phyloP scores from a whole-genome alignment of 2,797 vertebrate genomes.

The Spinus pinus region DNA sequence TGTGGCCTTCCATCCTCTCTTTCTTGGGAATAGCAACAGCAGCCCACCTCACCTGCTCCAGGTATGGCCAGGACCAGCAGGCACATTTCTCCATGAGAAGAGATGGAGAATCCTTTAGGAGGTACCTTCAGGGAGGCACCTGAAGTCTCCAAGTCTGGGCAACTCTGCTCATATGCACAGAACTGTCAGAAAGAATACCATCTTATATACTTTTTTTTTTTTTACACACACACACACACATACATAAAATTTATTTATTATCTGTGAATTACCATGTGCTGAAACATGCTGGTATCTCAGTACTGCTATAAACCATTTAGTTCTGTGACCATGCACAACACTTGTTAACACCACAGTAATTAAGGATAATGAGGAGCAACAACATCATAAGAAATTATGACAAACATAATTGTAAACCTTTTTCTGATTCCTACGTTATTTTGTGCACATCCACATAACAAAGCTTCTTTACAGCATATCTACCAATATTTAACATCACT shows the following conservation, averaged over 20 bases:
- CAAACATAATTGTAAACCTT: not conserved
- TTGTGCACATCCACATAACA: not conserved
- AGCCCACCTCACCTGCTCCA: not conserved
- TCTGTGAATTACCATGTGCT: not conserved
- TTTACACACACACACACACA: no score
- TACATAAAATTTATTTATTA: not conserved
- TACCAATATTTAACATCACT: not conserved
- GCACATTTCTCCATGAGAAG: not conserved
- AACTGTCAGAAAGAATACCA: not conserved
- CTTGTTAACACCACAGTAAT: not conserved
- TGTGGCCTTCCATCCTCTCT: accelerated
- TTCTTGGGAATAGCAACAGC: accelerated
- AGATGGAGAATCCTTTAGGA: not conserved
- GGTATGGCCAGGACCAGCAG: not conserved
- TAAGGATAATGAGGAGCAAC: not conserved
- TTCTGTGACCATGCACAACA: not conserved
- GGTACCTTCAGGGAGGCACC: not conserved
- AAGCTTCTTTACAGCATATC: not conserved
- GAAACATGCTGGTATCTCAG: not conserved
- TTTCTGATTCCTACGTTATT: not conserved
- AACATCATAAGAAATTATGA: not conserved
- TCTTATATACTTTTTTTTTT: not conserved
- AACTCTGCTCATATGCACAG: not conserved
- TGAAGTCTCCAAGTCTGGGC: not conserved
- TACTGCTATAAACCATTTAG: not conserved